Base-by-base conservation (phyloP, 2,888 invertebrate genomes). In the Eupelmus urozonus region DNA sequence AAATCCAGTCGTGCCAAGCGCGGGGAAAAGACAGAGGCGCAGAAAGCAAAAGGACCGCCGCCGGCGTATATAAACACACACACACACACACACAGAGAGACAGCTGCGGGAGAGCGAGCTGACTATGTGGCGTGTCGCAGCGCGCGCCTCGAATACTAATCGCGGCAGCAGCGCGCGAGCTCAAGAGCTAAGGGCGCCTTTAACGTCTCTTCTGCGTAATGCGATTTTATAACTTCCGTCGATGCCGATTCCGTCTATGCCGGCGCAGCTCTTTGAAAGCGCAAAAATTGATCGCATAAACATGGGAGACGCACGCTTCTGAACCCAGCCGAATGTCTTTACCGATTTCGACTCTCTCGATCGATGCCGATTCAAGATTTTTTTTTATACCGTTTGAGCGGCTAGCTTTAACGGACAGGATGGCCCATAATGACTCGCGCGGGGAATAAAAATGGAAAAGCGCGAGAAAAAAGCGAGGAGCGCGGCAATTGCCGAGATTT, bases 151-250 rank as follows among this genome's bases (percentile, higher is more conserved):
- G 75, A 83, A 83, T 83, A 82, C 82, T 81, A 82, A 83, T 76
- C 72, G 53, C 1, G 18, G 49, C 18, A 2, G 0, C 1, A 13
- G 29, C 20, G 0, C 9, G 59, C 0, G 42, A 5, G 11, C 42
- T 7, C 18, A 20, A 57, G 25, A 57, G 27, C 7, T 11, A 72
- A 76, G 51, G 72, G 76, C 76, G 69, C 76, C 77, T 81, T 84
- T 83, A 82, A 84, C 82, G 83, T 82, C 82, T 83, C 81, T 86
- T 86, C 85, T 83, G 81, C 83, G 87, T 87, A 86, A 81, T 81
- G 82, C 83, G 82, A 85, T 86, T 88, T 88, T 87, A 88, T 82
- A 86, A 85, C 88, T 88, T 89, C 88, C 88, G 86, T 45, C 51
- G 69, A 45, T 45, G n/a, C n/a, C n/a, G n/a, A n/a, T n/a, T n/a